Base-by-base conservation (phyloP, 35 echinoderm and acorn worm species). In the Ophiothrix spiculata region DNA sequence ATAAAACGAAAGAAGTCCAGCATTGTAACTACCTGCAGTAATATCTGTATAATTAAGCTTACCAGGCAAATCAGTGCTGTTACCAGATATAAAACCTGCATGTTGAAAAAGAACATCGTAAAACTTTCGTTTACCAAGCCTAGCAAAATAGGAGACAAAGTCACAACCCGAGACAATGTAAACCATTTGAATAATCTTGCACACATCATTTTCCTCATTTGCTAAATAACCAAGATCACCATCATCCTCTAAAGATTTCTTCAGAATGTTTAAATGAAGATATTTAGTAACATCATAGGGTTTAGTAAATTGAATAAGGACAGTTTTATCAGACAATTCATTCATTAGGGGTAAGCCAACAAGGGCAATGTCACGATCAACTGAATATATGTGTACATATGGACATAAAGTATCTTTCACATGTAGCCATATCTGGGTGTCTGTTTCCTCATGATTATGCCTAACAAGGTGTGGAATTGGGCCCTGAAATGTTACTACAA, bases 151-250 rank as follows among this genome's bases (percentile, higher is more conserved):
- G 11, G 84, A 86, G 32, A 86, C 75, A 86, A 77, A 86, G 39
- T 86, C 84, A 86, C 84, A 86, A 6, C 84, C 84, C 31, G 84
- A 86, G 40, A 17, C 64, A 32, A 77, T 86, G 64, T 77, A 86
- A 17, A 86, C 21, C 31, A 36, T 77, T 77, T 86, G 84, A 79
- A 86, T 37, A 41, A 63, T 75, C 35, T 86, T 86, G 21, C 39
- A n/a, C 31, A 77, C 32, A 54, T 29, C 33, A 34, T 39, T 77
- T 31, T 31, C 31, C 31, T 39, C 39, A 39, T 39, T 46, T 33
- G 35, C 45, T 78, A 79, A 87, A 39, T 78, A 45, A 21, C 56
- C 46, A 28, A 87, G 36, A 79, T 87, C 85, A 79, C 46, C 13
- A 31, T 87, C 75, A 87, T 54, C 75, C 34, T 87, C 85, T 41